These are phyloP conservation scores for Dendrocincla fuliginosa DNA, from an alignment of 2,797 vertebrate genomes.

Conservation along the genomic window DNA sequence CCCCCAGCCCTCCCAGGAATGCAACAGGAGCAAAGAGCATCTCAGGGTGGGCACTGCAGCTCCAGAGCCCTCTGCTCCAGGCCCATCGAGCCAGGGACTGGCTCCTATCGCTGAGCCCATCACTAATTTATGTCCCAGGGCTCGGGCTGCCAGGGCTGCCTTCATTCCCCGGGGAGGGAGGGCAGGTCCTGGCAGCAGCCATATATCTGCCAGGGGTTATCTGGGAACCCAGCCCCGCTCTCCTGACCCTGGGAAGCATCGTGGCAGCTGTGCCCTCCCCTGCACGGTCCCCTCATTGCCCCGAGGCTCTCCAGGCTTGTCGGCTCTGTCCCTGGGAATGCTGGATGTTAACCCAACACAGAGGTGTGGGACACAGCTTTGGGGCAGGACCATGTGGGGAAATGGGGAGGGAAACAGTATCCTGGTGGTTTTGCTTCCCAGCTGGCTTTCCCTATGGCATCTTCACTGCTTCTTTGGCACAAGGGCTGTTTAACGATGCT, in stretches of 20 bases:
- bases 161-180: not conserved
- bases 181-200: not conserved
- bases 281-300: not conserved
- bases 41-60: not conserved
- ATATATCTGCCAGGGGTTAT: conserved; percentile 55
- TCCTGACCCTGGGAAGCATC: not conserved
- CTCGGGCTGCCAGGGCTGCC: not conserved
- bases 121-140: not conserved
- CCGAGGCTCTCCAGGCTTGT: not conserved
- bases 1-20: fast-evolving
- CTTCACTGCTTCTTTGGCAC: not conserved
- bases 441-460: fast-evolving
- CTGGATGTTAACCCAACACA: not conserved
- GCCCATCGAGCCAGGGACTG: not conserved
- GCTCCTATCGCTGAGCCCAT: not conserved
- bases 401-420: not conserved
- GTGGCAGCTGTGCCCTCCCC: not conserved
- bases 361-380: not conserved
- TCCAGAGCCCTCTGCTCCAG: fast-evolving
- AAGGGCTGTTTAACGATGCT: fast-evolving
- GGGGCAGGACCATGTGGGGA: not conserved
- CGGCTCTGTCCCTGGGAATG: not conserved
- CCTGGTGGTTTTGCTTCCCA: not conserved
- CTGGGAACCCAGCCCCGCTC: not conserved
- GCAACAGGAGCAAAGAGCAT: not conserved